Evolutionary conservation across 37 sponge, comb jelly and placozoan species (phyloP), one percentile per base, ranked within the genome.

Genomic region (Lycopodina hypogea): DNA sequence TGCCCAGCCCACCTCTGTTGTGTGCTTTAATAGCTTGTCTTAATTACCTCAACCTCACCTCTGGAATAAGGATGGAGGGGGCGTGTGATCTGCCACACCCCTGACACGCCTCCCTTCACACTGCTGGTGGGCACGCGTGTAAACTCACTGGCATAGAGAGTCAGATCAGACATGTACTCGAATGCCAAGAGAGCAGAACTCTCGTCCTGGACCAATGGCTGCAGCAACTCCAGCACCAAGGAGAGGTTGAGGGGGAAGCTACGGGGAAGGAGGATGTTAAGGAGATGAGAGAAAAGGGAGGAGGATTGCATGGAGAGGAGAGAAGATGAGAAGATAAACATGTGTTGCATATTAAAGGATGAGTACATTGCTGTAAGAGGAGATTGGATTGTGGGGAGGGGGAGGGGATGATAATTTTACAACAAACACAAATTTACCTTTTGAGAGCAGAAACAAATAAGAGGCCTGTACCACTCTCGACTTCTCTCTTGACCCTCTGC

Each of bases 231-330:
- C 29, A 83, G 42, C 21, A 79, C 37, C 4, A 61, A 38, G 23
- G 39, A 24, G 32, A 78, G 70, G 15, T 69, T 72, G 42, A 78
- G 22, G 23, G 89, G 89, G 42, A 89, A 89, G 48, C 84, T 89
- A 29, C 32, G 26, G 33, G 26, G 56, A 28, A 11, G 36, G 71
- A 17, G 24, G 24, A 3, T 12, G 35, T 22, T 30, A 7, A 45
- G 56, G 35, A 32, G 36, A 7, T 21, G 68, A 36, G 68, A 18
- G 30, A 35, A 35, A 6, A 45, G 48, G 17, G 61, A 60, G 61
- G 61, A 60, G 7, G 29, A 12, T 15, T 0, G 29, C 6, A 2
- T 23, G 29, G 72, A 42, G 53, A 26, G 33, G 18, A 2, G 72
- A 42, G 53, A 26, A 12, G 18, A 2, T 17, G 50, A 12, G 50